Evolutionary conservation across 2,113 vertebrate genomes (phyloP).

Genomic region (Stegostoma tigrinum): DNA sequence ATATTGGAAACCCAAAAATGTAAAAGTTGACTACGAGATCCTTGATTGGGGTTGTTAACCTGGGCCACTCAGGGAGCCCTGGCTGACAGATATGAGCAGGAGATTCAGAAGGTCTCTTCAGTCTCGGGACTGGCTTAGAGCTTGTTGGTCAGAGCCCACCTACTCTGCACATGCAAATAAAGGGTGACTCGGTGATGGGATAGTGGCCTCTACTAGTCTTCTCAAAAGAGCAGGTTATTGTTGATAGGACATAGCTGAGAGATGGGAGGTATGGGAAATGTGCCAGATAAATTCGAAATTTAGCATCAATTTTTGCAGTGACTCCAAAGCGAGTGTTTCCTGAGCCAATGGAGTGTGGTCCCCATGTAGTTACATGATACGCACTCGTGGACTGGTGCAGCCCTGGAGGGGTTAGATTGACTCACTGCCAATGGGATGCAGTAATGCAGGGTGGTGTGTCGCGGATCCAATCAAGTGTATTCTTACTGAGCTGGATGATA

Average conservation of each 20-base stretch:
- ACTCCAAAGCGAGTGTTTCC: background rate
- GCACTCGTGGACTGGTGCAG: background rate
- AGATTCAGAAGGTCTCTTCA: too few relatives aligned
- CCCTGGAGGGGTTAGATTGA: too few relatives aligned
- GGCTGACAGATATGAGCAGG: too few relatives aligned
- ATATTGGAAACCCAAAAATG: too few relatives aligned
- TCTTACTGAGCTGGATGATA: conserved; percentile 27
- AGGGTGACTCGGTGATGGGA: too few relatives aligned
- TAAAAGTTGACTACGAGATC: too few relatives aligned
- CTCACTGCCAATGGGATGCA: background rate
- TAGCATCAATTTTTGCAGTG: background rate
- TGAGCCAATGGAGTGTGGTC: background rate
- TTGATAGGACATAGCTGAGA: background rate
- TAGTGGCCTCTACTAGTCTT: background rate
- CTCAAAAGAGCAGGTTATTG: background rate
- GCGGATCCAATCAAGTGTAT: background rate
- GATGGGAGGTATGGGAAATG: background rate
- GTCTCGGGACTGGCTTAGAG: too few relatives aligned
- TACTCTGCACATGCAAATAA: too few relatives aligned
- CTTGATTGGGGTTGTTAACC: too few relatives aligned
- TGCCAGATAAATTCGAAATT: background rate
- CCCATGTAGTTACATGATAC: background rate
- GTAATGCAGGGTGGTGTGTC: background rate
- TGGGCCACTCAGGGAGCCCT: too few relatives aligned
- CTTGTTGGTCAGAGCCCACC: too few relatives aligned